Conservation (phyloP, 1,140 invertebrate species). For the Hirudo medicinalis region DNA sequence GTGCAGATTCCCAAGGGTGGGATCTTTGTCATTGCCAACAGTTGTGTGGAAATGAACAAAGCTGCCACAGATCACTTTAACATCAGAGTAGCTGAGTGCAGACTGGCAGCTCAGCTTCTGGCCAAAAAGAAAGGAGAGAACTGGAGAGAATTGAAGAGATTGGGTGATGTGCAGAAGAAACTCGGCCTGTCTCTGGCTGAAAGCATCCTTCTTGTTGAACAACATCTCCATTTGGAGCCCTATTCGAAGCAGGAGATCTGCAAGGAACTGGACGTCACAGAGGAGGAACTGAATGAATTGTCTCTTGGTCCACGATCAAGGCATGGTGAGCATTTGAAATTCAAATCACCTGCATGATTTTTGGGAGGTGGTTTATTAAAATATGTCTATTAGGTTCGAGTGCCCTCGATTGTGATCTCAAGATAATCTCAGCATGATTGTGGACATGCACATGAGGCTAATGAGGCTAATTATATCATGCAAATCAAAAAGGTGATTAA, state of each 20-base stretch:
- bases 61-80: conserved; percentile 80
- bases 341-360: not conserved
- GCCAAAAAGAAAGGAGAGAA: conserved; percentile 51
- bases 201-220: conserved; percentile 53
- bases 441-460: no score
- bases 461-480: no score
- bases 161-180: conserved; percentile 58
- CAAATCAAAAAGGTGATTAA: not conserved
- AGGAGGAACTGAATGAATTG: conserved; percentile 51
- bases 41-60: conserved; percentile 78
- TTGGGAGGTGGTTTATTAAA: not conserved
- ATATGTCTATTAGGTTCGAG: conserved; percentile 9
- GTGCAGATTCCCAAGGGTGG: conserved; percentile 64
- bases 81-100: conserved; percentile 80
- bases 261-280: conserved; percentile 50
- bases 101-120: conserved; percentile 65
- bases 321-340: conserved; percentile 33
- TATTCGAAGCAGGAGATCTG: conserved; percentile 67
- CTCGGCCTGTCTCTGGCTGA: conserved; percentile 52
- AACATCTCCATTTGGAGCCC: conserved; percentile 52
- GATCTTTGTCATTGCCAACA: conserved; percentile 84
- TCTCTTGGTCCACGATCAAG: conserved; percentile 58
- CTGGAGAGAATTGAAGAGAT: conserved; percentile 48
- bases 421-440: no score
- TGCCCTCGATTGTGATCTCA: not conserved